Conservation (phyloP, 2,888 invertebrate genomes). For the Marronus borbonicus region DNA sequence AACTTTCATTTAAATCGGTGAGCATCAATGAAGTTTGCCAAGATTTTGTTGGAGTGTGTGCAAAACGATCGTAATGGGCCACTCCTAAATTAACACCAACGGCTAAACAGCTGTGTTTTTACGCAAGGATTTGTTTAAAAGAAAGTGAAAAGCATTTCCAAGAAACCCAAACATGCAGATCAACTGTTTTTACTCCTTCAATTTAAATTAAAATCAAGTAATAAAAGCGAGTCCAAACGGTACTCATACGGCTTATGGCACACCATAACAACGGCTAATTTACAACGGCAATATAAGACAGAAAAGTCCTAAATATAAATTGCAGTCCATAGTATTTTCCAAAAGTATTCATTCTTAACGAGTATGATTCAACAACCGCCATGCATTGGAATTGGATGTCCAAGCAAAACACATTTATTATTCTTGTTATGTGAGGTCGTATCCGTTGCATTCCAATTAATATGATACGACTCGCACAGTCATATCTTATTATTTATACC, state of each 20-base stretch:
- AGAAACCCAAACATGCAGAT: too few relatives aligned
- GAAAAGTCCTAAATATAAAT: conserved; percentile 12
- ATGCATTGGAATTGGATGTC: conserved; percentile 30
- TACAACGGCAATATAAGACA: conserved; percentile 3
- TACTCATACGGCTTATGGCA: background rate
- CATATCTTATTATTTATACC: conserved; percentile 45
- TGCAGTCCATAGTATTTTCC: conserved; percentile 24
- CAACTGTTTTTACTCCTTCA: too few relatives aligned
- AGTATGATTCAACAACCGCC: conserved; percentile 27
- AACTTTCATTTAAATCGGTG: too few relatives aligned
- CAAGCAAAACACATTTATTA: conserved; percentile 43
- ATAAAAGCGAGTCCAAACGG: too few relatives aligned
- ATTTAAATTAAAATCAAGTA: too few relatives aligned
- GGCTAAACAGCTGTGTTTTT: too few relatives aligned
- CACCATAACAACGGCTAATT: background rate
- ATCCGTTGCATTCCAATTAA: conserved; percentile 46
- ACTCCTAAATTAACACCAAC: too few relatives aligned
- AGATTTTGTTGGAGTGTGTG: too few relatives aligned
- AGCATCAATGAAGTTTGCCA: too few relatives aligned
- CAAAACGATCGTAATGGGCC: too few relatives aligned
- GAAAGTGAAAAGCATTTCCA: too few relatives aligned
- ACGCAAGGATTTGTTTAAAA: too few relatives aligned
- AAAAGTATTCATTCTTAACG: conserved; percentile 40
- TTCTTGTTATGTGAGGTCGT: conserved; percentile 44
- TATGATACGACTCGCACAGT: conserved; percentile 22